phyloP scores from a whole-genome alignment of 1,140 invertebrate genomes.

The Antheraea mylitta region DNA sequence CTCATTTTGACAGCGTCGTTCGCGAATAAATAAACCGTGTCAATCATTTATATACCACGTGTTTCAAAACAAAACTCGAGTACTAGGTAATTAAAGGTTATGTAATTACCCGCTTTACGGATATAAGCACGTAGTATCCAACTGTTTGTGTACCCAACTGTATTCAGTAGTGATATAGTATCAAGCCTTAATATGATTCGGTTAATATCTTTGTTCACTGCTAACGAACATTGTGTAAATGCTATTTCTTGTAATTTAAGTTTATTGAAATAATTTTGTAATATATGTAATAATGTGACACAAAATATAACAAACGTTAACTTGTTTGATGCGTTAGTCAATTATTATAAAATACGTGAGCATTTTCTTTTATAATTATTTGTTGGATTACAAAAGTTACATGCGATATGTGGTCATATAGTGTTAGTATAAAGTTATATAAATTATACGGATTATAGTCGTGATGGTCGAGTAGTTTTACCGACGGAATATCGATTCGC shows the following conservation, averaged over 20 bases:
- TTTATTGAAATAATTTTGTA: not conserved
- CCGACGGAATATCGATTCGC: too few relatives aligned
- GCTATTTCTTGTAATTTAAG: not conserved
- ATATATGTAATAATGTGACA: not conserved
- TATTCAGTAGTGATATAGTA: not conserved
- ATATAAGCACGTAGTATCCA: conserved; percentile 4
- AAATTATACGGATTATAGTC: too few relatives aligned
- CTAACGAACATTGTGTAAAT: not conserved
- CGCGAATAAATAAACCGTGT: conserved; percentile 34
- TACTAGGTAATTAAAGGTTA: conserved; percentile 32
- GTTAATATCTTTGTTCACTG: not conserved
- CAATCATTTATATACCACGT: conserved; percentile 48
- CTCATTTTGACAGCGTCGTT: conserved; percentile 37
- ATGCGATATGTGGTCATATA: too few relatives aligned
- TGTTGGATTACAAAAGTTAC: not conserved
- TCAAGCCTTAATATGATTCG: not conserved
- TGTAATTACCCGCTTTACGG: conserved; percentile 21
- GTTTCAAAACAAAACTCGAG: conserved; percentile 56
- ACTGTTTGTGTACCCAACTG: not conserved
- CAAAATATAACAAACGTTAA: not conserved
- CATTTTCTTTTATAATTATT: not conserved
- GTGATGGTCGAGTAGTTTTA: too few relatives aligned
- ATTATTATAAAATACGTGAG: not conserved
- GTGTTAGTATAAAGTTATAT: too few relatives aligned
- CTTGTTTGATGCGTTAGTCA: not conserved